Evolutionary conservation across 2,797 vertebrate genomes (phyloP).

Genomic region (Gymnodraco acuticeps): DNA sequence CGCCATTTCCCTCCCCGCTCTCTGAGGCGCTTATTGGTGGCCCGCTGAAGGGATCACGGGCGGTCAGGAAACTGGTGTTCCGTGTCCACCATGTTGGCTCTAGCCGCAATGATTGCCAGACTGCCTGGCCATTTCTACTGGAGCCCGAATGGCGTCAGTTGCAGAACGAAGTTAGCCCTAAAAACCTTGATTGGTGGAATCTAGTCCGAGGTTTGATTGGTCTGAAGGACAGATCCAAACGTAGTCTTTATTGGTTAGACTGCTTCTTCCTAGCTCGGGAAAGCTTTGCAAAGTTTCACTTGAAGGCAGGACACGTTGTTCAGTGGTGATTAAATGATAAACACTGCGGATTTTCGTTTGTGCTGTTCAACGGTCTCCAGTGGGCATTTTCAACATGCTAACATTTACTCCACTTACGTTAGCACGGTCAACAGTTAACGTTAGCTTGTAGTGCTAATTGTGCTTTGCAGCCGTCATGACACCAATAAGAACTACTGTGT

Average conservation of each 20-base stretch:
- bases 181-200: constrained; percentile 93
- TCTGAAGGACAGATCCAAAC: constrained; percentile 92
- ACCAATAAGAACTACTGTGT: not conserved
- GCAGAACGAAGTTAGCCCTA: constrained; percentile 84
- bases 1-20: constrained; percentile 91
- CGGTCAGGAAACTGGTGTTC: constrained; percentile 76
- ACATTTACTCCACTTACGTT: constrained; percentile 51
- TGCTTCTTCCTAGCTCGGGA: constrained; percentile 80
- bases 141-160: constrained; percentile 87
- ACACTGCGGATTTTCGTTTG: constrained; percentile 8
- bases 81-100: constrained; percentile 84
- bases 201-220: constrained; percentile 93
- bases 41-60: constrained; percentile 84
- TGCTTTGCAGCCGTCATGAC: not conserved
- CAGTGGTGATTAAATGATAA: constrained; percentile 39
- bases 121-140: constrained; percentile 5
- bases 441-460: constrained; percentile 25
- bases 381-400: constrained; percentile 53
- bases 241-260: constrained; percentile 91
- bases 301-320: constrained; percentile 55
- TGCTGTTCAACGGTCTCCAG: constrained; percentile 4
- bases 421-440: constrained; percentile 27
- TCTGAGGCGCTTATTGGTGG: constrained; percentile 91
- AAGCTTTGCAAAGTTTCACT: constrained; percentile 83
- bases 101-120: rapidly evolving